Base-by-base conservation (phyloP, 2,113 vertebrate species). In the Nematolebias whitei region DNA sequence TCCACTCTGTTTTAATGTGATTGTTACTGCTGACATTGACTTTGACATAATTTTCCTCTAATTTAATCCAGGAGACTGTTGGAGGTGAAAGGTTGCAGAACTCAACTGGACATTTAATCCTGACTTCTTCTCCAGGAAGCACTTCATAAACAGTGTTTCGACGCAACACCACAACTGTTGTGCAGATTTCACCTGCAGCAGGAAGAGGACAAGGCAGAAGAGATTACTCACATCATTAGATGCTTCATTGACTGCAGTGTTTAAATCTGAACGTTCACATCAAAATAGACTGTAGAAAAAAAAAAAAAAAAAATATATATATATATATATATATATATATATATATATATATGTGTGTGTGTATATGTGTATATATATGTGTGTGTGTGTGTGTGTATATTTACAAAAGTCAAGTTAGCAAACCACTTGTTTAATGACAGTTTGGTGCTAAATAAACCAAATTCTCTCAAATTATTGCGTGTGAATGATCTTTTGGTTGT, bases 1-100 rank as follows among this genome's bases (percentile, higher is more conserved):
- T 29, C 86, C 54, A 86, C 10, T 59, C 13, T 0, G 8, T 54
- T 74, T n/a, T 48, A 15, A 80, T 79, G 26, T 7, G 15, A 53
- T 48, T 12, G 10, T 22, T 18, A 0, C 2, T 19, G 40, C 43
- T 87, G 12, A 80, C 0, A 22, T 23, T 1, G 2, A 40, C 3
- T 1, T 4, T 16, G 1, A 19, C 4, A 13, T 0, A 0, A 35
- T 0, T 0, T 24, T 20, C 1, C 0, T 59, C 18, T 12, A 12
- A 0, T 81, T 82, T 91, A 49, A 35, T 47, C 92, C 92, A 93
- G 64, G 4, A 2, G 0, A 90, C 13, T 3, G 1, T 0, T 43
- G 63, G 16, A 14, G 32, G 3, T 43, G 4, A 2, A 2, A 6
- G 0, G 0, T 0, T 16, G 50, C 77, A 89, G 23, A 68, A 19